Percentiles rank a stretch among this genome's conserved stretches.
Conservation (phyloP, 2,797 vertebrate species). For the Uromys caudimaculatus region DNA sequence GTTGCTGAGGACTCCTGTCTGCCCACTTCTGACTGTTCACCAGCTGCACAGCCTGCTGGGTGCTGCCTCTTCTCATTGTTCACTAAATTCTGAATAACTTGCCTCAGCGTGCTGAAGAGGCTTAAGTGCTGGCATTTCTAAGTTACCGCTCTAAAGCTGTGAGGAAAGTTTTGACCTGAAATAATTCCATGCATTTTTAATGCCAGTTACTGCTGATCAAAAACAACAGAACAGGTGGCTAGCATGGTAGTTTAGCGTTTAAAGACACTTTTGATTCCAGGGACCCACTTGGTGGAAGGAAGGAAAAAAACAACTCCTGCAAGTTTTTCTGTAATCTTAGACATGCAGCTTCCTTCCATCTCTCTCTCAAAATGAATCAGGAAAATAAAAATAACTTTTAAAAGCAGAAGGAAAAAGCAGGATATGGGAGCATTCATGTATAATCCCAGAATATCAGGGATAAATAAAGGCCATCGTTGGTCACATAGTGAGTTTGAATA, state of each 20-base stretch:
- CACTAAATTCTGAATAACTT: slow-evolving; percentile 51
- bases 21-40: not conserved
- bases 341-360: too few relatives aligned
- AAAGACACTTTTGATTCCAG: not conserved
- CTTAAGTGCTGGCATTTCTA: slow-evolving; percentile 18
- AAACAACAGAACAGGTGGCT: not conserved
- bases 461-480: not conserved
- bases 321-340: not conserved
- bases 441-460: not conserved
- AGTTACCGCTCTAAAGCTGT: slow-evolving; percentile 3
- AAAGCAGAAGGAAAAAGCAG: not conserved
- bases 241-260: not conserved
- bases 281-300: not conserved
- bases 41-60: not conserved
- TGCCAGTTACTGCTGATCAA: not conserved
- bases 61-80: not conserved
- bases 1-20: not conserved
- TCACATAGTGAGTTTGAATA: not conserved
- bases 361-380: not conserved
- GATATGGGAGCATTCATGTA: not conserved
- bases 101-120: not conserved
- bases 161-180: not conserved
- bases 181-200: not conserved
- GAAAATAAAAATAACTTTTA: not conserved
- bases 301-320: not conserved